A percentile compares a stretch with the other conserved stretches of the same genome.
Evolutionary conservation across 2,797 vertebrate genomes (phyloP).

Genomic region (Dallia pectoralis): DNA sequence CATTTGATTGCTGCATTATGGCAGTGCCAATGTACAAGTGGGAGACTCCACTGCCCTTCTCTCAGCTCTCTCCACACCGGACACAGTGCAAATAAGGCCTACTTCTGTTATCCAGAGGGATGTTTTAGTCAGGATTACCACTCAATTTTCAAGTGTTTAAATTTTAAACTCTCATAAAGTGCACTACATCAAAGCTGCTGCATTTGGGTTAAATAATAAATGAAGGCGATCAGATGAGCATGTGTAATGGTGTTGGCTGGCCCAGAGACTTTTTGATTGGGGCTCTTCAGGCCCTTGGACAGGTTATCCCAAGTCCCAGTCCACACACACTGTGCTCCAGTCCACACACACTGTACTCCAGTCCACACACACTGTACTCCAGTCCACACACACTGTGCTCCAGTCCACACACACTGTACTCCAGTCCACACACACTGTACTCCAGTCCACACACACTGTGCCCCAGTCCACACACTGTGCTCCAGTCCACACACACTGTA

Average conservation of each 20-base stretch:
- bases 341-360: too few relatives aligned
- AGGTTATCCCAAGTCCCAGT: slow-evolving; percentile 50
- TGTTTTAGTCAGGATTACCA: slow-evolving; percentile 59
- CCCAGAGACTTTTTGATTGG: slow-evolving; percentile 25
- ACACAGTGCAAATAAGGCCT: not conserved
- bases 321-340: not conserved
- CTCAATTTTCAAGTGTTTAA: slow-evolving; percentile 73
- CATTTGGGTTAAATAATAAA: slow-evolving; percentile 74
- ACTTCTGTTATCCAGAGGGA: slow-evolving; percentile 19
- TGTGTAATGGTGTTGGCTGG: slow-evolving; percentile 68
- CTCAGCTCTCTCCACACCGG: slow-evolving; percentile 1
- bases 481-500: too few relatives aligned
- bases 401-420: too few relatives aligned
- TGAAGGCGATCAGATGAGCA: slow-evolving; percentile 71
- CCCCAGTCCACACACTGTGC: too few relatives aligned
- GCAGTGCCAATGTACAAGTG: not conserved
- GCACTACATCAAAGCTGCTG: slow-evolving; percentile 67
- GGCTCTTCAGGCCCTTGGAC: slow-evolving; percentile 21
- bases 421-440: too few relatives aligned
- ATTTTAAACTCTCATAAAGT: slow-evolving; percentile 78
- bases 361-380: too few relatives aligned
- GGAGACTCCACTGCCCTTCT: not conserved
- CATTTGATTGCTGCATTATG: not conserved
- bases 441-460: too few relatives aligned
- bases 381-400: too few relatives aligned